Evolutionary conservation across 2,797 vertebrate genomes (phyloP), one percentile per base, ranked within the genome.

Genomic region (Poliocrania exsul): DNA sequence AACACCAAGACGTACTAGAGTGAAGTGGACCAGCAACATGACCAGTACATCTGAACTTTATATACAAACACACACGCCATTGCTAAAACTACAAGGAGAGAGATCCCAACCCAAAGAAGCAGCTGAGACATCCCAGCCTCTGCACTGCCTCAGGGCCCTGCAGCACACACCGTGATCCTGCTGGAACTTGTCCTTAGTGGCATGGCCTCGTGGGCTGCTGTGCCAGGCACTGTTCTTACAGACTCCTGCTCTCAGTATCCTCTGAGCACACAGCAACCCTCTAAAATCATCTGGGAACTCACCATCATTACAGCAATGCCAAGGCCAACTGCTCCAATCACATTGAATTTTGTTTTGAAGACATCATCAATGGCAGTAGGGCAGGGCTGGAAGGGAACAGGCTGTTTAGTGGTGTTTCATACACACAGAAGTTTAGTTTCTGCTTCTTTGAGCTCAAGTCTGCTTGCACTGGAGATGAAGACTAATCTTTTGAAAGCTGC

Each of bases 221-320:
- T 6, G 26, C 53, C 40, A 81, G 21, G 20, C 37, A 67, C 29
- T 28, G 5, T 13, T 79, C 31, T 54, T 54, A 14, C 35, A 62
- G 40, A n/a, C 25, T 49, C 51, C 31, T 66, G 37, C 51, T 53
- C 1, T 8, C 13, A 70, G 19, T 20, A 58, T 13, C 42, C 47
- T 72, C 42, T 31, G 31, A 70, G 38, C 20, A 31, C 21, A 7
- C 16, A 57, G n/a, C 19, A 42, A 72, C 31, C 44, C 35, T 37
- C 6, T 16, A 50, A 47, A 65, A 9, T 24, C 13, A 72, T 24
- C 28, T 65, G 20, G 6, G n/a, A 75, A 95, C 98, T 98, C 95
- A 99, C 99, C 99, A 99, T 99, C 92, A 99, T 96, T 40, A 99
- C 95, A 3, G 98, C 99, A n/a, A 99, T 98, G 58, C 98, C 97